Percentiles rank a stretch among this genome's conserved stretches.
phyloP scores from a whole-genome alignment of 2,888 invertebrate genomes.

The Drosophila peninsularis region DNA sequence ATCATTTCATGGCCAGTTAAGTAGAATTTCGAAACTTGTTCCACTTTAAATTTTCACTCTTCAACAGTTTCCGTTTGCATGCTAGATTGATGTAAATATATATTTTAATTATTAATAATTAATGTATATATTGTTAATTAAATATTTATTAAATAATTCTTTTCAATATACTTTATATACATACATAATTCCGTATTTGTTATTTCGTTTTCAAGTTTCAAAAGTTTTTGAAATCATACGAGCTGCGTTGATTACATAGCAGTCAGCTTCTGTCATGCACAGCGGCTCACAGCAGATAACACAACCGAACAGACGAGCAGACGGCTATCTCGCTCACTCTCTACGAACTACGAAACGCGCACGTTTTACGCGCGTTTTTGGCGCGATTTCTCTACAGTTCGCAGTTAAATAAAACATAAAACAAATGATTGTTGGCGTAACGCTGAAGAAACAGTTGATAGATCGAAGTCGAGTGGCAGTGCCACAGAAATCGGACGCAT shows the following conservation, averaged over 20 bases:
- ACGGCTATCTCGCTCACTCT: constrained; percentile 19
- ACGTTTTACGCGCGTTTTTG: constrained; percentile 31
- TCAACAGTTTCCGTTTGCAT: too few species aligned
- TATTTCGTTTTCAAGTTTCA: background rate
- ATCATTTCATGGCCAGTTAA: background rate
- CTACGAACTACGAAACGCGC: constrained; percentile 1
- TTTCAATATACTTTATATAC: background rate
- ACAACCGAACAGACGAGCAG: constrained; percentile 35
- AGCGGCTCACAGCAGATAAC: constrained; percentile 31
- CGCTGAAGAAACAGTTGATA: constrained; percentile 22
- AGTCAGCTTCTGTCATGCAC: constrained; percentile 38
- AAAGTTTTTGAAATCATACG: constrained; percentile 1
- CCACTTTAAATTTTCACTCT: background rate
- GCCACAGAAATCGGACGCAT: background rate
- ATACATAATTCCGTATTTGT: background rate
- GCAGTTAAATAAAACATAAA: constrained; percentile 4
- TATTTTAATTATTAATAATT: too few species aligned
- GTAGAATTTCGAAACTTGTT: background rate
- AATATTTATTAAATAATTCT: background rate
- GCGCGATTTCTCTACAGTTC: constrained; percentile 18
- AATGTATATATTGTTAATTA: too few species aligned
- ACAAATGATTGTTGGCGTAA: constrained; percentile 7
- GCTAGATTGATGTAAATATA: too few species aligned
- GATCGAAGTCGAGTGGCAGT: constrained; percentile 21
- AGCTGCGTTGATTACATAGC: constrained; percentile 10